Evolutionary conservation across 2,113 vertebrate species (phyloP).

Genomic region (Chionodraco myersi): DNA sequence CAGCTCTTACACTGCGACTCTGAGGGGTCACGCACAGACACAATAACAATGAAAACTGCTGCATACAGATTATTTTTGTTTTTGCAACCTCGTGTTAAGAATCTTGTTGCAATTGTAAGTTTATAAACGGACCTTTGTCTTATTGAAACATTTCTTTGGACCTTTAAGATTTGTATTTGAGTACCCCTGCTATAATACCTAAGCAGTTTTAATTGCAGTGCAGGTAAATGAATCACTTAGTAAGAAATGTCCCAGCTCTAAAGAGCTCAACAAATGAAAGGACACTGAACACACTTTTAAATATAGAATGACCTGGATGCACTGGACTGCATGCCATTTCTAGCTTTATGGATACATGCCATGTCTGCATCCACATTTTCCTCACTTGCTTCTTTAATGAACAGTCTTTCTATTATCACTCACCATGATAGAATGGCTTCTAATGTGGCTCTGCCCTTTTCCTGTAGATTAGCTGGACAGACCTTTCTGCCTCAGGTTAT

Average conservation of each 20-base stretch:
- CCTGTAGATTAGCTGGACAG: background rate
- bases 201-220: background rate
- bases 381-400: background rate
- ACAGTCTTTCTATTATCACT: background rate
- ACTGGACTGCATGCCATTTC: background rate
- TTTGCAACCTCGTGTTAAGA: no score
- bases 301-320: background rate
- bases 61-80: no score
- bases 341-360: background rate
- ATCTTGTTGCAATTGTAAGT: no score
- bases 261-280: background rate
- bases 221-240: background rate
- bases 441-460: background rate
- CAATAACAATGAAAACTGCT: no score
- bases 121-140: no score
- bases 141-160: no score
- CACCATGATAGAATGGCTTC: conserved; percentile 6
- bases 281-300: background rate
- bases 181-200: no score
- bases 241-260: background rate
- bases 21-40: no score
- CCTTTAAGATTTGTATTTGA: no score
- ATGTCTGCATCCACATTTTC: no score
- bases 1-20: no score
- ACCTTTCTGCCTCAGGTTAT: background rate